Evolutionary conservation across 2,797 vertebrate species (phyloP).

Genomic region (Melanotaenia pygmaea): DNA sequence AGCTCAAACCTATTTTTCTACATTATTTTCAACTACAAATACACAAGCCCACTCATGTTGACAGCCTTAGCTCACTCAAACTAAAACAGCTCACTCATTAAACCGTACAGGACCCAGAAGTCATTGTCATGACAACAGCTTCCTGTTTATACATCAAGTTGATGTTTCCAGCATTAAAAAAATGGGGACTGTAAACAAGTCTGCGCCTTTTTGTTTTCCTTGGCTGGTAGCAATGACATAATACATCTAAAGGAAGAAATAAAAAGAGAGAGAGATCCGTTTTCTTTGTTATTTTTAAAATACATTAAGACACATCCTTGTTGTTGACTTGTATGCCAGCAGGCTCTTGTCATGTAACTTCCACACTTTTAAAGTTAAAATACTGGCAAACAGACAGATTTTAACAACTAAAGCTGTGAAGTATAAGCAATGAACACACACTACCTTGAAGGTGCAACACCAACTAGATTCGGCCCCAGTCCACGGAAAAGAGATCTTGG

Average conservation of each 20-base stretch:
- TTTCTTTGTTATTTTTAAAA: constrained; percentile 17
- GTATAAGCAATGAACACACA: constrained; percentile 38
- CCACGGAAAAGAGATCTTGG: constrained; percentile 96
- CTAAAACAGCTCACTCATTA: constrained; percentile 2
- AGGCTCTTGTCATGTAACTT: background rate
- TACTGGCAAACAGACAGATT: background rate
- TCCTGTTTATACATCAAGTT: constrained; percentile 47
- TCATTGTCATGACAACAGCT: constrained; percentile 23
- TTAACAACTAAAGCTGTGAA: background rate
- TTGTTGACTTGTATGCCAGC: background rate
- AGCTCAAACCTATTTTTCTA: background rate
- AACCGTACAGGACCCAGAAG: background rate
- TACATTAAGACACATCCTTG: background rate
- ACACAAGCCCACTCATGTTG: background rate
- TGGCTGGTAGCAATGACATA: background rate
- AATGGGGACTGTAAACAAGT: background rate
- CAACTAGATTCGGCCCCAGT: constrained; percentile 96
- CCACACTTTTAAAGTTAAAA: background rate
- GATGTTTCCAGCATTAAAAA: background rate
- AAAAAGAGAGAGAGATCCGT: background rate
- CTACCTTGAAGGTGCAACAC: constrained; percentile 97
- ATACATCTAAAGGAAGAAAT: background rate
- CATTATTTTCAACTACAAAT: constrained; percentile 11
- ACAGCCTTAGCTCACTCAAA: constrained; percentile 1
- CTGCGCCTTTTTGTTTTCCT: constrained; percentile 1